phyloP scores from a whole-genome alignment of 35 echinoderm and acorn worm species.

The Hemicentrotus pulcherrimus region DNA sequence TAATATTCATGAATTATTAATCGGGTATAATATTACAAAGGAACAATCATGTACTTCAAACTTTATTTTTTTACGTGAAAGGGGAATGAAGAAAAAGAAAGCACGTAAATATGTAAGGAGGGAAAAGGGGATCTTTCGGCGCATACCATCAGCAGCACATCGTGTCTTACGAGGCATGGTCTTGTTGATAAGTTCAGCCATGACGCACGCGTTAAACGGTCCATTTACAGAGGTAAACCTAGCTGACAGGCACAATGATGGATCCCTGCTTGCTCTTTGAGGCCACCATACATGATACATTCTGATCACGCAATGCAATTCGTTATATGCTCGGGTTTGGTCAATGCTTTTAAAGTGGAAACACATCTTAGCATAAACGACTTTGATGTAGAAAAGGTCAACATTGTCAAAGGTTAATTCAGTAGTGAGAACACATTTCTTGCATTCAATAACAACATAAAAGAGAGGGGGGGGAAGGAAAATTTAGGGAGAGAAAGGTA shows the following conservation, averaged over 20 bases:
- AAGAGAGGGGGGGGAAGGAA: too few species aligned
- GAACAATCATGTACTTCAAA: too few species aligned
- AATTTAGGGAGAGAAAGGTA: too few species aligned
- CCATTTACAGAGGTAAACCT: background rate
- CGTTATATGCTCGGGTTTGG: background rate
- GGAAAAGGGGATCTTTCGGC: background rate
- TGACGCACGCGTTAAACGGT: background rate
- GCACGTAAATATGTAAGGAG: too few species aligned
- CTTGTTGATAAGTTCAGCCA: conserved; percentile 17
- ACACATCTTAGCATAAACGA: background rate
- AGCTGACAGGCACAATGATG: background rate
- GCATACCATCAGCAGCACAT: background rate
- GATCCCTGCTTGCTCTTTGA: background rate
- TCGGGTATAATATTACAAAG: too few species aligned
- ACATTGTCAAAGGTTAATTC: background rate
- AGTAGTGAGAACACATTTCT: background rate
- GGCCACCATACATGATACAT: background rate
- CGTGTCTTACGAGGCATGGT: background rate
- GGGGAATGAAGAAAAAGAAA: too few species aligned
- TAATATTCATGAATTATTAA: too few species aligned
- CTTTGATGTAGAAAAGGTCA: background rate
- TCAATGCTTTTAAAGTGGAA: background rate
- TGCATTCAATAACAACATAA: background rate
- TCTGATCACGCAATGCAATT: background rate
- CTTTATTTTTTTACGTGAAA: too few species aligned